These are phyloP conservation scores for Sakesphorus luctuosus DNA, from an alignment of 2,113 vertebrate species.

Conservation along the genomic window DNA sequence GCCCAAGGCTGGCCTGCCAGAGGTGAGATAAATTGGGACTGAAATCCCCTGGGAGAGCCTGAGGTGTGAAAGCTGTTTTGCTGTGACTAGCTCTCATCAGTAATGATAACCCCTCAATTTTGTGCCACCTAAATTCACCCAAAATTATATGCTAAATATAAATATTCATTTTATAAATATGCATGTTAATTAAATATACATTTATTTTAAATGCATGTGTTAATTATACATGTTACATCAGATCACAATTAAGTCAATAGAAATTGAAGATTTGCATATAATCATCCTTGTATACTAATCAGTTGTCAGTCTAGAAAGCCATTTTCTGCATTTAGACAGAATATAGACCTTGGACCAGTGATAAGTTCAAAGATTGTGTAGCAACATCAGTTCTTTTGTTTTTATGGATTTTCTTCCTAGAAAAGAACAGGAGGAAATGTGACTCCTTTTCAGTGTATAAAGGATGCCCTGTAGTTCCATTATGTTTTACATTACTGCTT, in stretches of 20 bases:
- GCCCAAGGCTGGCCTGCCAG: conserved; percentile 48
- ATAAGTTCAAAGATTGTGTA: neutral
- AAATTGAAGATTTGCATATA: conserved; percentile 87
- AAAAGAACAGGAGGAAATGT: neutral
- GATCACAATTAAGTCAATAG: conserved; percentile 87
- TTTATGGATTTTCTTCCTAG: neutral
- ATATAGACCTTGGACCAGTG: conserved; percentile 23
- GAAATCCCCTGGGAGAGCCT: conserved; percentile 50
- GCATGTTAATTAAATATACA: conserved; percentile 88
- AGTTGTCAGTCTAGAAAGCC: conserved; percentile 81
- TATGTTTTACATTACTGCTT: neutral
- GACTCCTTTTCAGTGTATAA: neutral
- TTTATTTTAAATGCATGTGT: conserved; percentile 86
- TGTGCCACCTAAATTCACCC: conserved; percentile 72
- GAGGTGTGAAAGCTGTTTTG: conserved; percentile 59
- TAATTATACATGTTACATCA: conserved; percentile 86
- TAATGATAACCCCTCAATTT: conserved; percentile 64
- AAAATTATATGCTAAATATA: conserved; percentile 80
- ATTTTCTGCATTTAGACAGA: conserved; percentile 58
- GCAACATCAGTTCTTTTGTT: neutral
- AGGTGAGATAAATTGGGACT: conserved; percentile 58
- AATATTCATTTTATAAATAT: conserved; percentile 87
- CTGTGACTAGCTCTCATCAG: conserved; percentile 69
- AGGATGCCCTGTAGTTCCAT: neutral
- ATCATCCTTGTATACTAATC: conserved; percentile 83